Evolutionary conservation across 2,888 invertebrate genomes (phyloP).

Genomic region (Urechis unicinctus): DNA sequence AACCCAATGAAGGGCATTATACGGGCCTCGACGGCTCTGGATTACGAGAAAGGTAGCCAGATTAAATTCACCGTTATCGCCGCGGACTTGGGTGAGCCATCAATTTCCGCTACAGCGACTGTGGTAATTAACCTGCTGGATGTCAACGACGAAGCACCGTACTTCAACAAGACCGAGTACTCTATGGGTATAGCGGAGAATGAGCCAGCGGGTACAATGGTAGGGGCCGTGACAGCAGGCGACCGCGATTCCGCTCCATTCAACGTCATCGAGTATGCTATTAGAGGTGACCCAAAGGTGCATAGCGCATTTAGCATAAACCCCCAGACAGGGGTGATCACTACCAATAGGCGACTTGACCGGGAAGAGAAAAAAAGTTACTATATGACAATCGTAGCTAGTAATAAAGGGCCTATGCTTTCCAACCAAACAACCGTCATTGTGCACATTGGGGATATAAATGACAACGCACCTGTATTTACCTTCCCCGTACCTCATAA

Average conservation of each 20-base stretch:
- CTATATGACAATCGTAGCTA: slow-evolving; percentile 11
- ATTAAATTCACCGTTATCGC: slow-evolving; percentile 30
- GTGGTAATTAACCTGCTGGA: slow-evolving; percentile 32
- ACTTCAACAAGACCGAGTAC: slow-evolving; percentile 14
- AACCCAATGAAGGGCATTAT: slow-evolving; percentile 10
- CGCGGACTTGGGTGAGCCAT: slow-evolving; percentile 32
- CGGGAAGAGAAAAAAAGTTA: slow-evolving; percentile 15
- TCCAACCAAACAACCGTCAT: slow-evolving; percentile 11
- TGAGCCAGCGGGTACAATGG: slow-evolving; percentile 7
- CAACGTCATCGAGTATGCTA: slow-evolving; percentile 10
- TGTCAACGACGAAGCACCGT: slow-evolving; percentile 21
- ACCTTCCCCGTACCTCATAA: slow-evolving; percentile 8
- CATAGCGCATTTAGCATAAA: slow-evolving; percentile 13
- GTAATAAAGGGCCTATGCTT: slow-evolving; percentile 6
- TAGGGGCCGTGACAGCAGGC: slow-evolving; percentile 14
- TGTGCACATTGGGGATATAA: slow-evolving; percentile 18
- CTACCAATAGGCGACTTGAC: slow-evolving; percentile 13
- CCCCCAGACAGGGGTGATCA: slow-evolving; percentile 11
- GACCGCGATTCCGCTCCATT: slow-evolving; percentile 15
- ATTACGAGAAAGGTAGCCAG: slow-evolving; percentile 12
- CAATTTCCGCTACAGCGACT: slow-evolving; percentile 25
- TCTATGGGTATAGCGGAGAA: slow-evolving; percentile 16
- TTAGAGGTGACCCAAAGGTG: slow-evolving; percentile 3
- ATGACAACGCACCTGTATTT: slow-evolving; percentile 20
- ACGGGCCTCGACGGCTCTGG: slow-evolving; percentile 10